Evolutionary conservation across 2,797 vertebrate species (phyloP), one percentile per base, ranked within the genome.

Genomic region (Anas bernieri): DNA sequence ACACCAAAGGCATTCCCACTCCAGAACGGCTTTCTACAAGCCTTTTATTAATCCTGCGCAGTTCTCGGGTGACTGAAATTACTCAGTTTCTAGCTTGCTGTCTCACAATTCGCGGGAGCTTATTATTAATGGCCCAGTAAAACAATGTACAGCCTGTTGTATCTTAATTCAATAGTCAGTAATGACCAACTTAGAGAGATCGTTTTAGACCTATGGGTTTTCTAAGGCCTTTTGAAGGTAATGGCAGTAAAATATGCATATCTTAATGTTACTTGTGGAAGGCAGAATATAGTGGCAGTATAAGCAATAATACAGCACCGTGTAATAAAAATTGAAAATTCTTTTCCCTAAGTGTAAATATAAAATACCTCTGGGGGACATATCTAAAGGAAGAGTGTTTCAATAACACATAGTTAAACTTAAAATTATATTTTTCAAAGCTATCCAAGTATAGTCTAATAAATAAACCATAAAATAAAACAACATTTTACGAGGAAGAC

Each of bases 391-490:
- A 97, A 97, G 95, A 97, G 78, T 94, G 86, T 88, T 97, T 97
- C 94, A 95, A 95, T 96, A 97, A 95, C 92, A 95, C 86, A 72
- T 91, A 96, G 91, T 96, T 97, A 97, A 96, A 97, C 70, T 96
- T 82, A 92, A 97, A 97, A 97, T 97, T 96, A 94, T 95, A 95
- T 97, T 97, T 97, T 97, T 97, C 93, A 86, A 95, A 96, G 75
- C 87, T 88, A 85, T 95, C 67, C 66, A 96, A 96, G 92, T 94
- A 95, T 74, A 83, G 64, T 85, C 89, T 96, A 97, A 97, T 96
- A 97, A 98, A 97, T 97, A 98, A 97, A 77, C 95, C 95, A 95
- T 97, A 97, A 97, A 97, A 96, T 97, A 96, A 97, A 98, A 93
- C 90, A 96, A 92, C 80, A 91, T 87, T 96, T 96, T 96, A 97